Conservation (phyloP, 2,113 vertebrate species). For the Microtus richardsoni region DNA sequence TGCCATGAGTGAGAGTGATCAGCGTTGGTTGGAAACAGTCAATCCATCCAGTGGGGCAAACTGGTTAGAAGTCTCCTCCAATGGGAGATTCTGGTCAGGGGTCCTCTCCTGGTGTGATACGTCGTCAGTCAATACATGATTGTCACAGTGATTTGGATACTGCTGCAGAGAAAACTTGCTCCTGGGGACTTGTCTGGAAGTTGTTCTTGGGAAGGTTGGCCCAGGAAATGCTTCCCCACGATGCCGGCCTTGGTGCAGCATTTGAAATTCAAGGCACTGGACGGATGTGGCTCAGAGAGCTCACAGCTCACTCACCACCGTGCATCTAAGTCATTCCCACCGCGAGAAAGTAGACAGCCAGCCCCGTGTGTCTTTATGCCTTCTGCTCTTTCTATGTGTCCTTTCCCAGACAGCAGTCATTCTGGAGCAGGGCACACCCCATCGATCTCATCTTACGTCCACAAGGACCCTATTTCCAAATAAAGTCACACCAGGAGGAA, state of each 20-base stretch:
- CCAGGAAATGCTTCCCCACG: neutral
- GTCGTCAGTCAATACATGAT: neutral
- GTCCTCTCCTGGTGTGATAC: neutral
- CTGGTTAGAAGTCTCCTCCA: neutral
- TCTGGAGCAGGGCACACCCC: neutral
- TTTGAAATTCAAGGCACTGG: too few species aligned
- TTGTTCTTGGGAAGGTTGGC: neutral
- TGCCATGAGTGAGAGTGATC: neutral
- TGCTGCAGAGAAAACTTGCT: neutral
- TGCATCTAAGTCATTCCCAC: neutral
- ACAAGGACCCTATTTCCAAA: conserved; percentile 5
- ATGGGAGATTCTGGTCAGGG: neutral
- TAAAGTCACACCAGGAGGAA: neutral
- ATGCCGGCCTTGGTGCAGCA: too few species aligned
- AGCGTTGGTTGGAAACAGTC: neutral
- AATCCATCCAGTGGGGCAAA: too few species aligned
- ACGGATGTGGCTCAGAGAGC: neutral
- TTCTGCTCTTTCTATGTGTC: neutral
- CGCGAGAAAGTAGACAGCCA: neutral
- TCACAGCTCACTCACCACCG: neutral
- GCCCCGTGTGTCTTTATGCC: neutral
- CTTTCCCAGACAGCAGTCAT: neutral
- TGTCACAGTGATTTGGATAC: neutral
- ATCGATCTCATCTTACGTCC: neutral
- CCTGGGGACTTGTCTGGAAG: neutral